These are phyloP conservation scores for Ctenodactylus gundi DNA, from an alignment of 2,113 vertebrate species.

Conservation along the genomic window DNA sequence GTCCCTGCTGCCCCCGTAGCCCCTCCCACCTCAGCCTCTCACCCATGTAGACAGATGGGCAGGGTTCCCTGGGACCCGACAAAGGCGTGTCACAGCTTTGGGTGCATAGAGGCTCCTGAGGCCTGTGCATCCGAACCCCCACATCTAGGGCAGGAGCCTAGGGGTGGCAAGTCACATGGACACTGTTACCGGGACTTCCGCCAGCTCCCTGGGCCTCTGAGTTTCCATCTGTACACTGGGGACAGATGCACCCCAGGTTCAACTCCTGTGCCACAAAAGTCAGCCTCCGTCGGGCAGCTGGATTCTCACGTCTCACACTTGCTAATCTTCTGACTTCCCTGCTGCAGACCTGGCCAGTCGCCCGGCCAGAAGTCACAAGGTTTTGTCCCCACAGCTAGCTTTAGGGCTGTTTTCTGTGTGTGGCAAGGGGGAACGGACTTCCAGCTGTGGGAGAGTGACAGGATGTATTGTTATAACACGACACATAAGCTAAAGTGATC, in stretches of 20 bases:
- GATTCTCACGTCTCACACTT: neutral
- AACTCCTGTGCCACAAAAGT: neutral
- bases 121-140: no score
- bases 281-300: no score
- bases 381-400: neutral
- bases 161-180: no score
- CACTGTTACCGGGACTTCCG: no score
- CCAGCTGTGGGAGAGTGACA: neutral
- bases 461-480: neutral
- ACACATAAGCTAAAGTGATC: neutral
- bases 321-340: neutral
- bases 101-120: no score
- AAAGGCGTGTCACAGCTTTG: no score
- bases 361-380: neutral
- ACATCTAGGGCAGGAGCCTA: no score
- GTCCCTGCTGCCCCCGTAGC: accelerated
- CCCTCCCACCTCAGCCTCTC: no score
- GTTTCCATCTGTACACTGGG: neutral
- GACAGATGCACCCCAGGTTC: no score
- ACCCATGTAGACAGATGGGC: no score
- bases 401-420: neutral
- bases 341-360: no score
- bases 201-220: neutral
- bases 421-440: neutral
- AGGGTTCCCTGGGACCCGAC: no score